Conservation (phyloP, 2,797 vertebrate species). For the Melanotaenia parkinsoni region DNA sequence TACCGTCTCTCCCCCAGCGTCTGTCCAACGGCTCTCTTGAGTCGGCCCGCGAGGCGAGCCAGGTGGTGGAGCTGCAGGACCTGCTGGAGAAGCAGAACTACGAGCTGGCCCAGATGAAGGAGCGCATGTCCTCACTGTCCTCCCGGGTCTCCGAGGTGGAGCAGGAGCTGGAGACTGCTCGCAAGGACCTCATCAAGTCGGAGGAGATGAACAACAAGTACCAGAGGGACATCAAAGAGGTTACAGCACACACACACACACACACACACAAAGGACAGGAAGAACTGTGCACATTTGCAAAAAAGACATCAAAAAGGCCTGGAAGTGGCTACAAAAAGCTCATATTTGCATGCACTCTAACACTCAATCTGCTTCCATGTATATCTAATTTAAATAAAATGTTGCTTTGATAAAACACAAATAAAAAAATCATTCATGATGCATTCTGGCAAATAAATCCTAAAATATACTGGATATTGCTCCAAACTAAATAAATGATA, state of each 20-base stretch:
- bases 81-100: conserved; percentile 98
- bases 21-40: conserved; percentile 97
- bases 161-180: conserved; percentile 95
- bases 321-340: conserved; percentile 44
- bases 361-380: not conserved
- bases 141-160: conserved; percentile 96
- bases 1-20: conserved; percentile 77
- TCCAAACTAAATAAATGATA: not conserved
- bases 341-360: conserved; percentile 44
- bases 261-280: conserved; percentile 5
- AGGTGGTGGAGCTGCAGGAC: conserved; percentile 97
- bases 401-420: not conserved
- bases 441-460: not conserved
- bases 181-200: conserved; percentile 97
- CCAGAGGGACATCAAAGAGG: conserved; percentile 98
- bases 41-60: conserved; percentile 92
- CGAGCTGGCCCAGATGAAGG: conserved; percentile 99
- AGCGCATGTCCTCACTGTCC: conserved; percentile 94
- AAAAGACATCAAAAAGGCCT: conserved; percentile 56
- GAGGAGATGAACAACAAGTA: conserved; percentile 98
- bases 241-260: conserved; percentile 66
- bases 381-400: conserved; percentile 4
- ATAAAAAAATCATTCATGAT: not conserved
- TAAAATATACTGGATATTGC: not conserved
- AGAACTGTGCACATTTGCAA: conserved; percentile 10